Evolutionary conservation across 2,888 invertebrate genomes (phyloP).

Genomic region (Nomada flava): DNA sequence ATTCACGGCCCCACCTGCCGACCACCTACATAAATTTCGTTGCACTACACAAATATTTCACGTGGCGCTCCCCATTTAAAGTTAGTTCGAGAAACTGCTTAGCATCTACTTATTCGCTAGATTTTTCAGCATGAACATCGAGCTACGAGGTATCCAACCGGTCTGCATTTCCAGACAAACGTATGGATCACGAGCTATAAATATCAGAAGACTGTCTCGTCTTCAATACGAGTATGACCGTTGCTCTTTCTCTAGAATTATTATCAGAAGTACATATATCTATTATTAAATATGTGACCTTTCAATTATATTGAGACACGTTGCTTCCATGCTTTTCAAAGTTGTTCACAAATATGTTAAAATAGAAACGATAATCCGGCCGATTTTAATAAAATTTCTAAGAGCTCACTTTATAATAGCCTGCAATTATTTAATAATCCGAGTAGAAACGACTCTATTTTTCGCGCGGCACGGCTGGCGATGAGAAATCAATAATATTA

Average conservation of each 20-base stretch:
- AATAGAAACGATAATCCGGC: too few species aligned
- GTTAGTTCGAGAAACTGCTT: constrained; percentile 68
- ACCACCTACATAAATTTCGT: constrained; percentile 52
- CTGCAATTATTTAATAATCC: neutral
- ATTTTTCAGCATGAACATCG: constrained; percentile 64
- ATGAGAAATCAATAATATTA: neutral
- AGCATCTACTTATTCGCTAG: constrained; percentile 69
- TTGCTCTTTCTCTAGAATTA: constrained; percentile 68
- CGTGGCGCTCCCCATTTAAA: constrained; percentile 53
- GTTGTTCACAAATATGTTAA: too few species aligned
- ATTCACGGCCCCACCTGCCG: constrained; percentile 4
- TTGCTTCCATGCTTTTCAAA: neutral
- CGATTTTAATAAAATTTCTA: neutral
- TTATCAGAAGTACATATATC: constrained; percentile 59
- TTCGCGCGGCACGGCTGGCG: too few species aligned
- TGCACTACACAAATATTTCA: constrained; percentile 59
- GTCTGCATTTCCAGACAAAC: constrained; percentile 49
- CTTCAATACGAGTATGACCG: constrained; percentile 73
- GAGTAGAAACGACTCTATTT: neutral
- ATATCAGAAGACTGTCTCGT: constrained; percentile 66
- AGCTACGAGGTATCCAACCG: constrained; percentile 43
- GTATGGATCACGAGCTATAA: constrained; percentile 71
- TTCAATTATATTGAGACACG: too few species aligned
- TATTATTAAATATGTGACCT: too few species aligned
- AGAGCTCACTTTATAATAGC: too few species aligned